Evolutionary conservation across 1,140 invertebrate species (phyloP), one percentile per base, ranked within the genome.

Genomic region (Plectus sambesii): DNA sequence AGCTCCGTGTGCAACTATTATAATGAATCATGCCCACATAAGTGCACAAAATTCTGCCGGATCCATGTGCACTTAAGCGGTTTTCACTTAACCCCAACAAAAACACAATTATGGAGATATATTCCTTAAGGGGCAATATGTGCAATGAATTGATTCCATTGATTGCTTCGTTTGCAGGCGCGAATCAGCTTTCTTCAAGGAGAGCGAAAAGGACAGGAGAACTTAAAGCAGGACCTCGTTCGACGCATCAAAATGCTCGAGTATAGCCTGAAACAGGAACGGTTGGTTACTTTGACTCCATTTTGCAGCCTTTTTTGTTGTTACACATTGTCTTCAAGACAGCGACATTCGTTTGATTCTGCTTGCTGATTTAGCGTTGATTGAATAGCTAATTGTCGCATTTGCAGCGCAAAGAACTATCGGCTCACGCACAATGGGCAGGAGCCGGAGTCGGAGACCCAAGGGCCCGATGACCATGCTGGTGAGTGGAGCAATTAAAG

Each of bases 231-330:
- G 75, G 94, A 98, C 76, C 75, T 99, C 49, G 86, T 98, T 33
- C 79, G 93, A 66, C 80, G 93, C 72, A 98, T 99, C 70, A 98
- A 99, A 78, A 99, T 98, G 94, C 75, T 98, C 55, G 94, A 99
- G 73, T 96, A 90, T 78, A 90, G 90, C 43, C 74, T 99, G 49
- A 92, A 93, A 71, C 90, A 98, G 75, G 94, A 99, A 78, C 81
- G 90, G 81, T 82, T 73, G 36, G 15, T 17, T 9, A 8, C 15
- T n/a, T n/a, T n/a, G n/a, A n/a, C n/a, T n/a, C 12, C n/a, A 33
- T 22, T 39, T 39, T n/a, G n/a, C n/a, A n/a, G n/a, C n/a, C n/a
- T n/a, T n/a, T n/a, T n/a, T n/a, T n/a, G n/a, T n/a, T n/a, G n/a
- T n/a, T n/a, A n/a, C n/a, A n/a, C n/a, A n/a, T n/a, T n/a, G n/a